phyloP scores from a whole-genome alignment of 1,140 invertebrate genomes.

The Berghia stephanieae region DNA sequence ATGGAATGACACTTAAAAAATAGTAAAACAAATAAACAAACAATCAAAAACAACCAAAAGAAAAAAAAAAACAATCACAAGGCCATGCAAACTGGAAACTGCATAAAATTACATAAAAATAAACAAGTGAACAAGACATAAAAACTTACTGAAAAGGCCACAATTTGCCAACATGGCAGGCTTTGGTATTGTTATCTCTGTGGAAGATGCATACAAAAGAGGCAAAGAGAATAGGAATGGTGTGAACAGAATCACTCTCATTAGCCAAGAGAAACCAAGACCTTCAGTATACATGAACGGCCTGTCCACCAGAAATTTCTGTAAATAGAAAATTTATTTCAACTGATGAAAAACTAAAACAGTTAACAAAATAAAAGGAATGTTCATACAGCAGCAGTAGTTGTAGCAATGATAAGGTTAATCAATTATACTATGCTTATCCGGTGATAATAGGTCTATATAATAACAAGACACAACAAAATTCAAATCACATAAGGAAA shows the following conservation, averaged over 20 bases:
- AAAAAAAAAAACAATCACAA: not conserved
- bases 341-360: too few relatives aligned
- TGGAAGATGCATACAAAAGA: conserved; percentile 14
- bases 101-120: not conserved
- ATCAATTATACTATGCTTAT: too few relatives aligned
- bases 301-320: not conserved
- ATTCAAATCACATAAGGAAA: too few relatives aligned
- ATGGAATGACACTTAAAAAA: too few relatives aligned
- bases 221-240: conserved; percentile 28
- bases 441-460: too few relatives aligned
- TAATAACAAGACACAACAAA: too few relatives aligned
- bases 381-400: too few relatives aligned
- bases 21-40: too few relatives aligned
- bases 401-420: too few relatives aligned
- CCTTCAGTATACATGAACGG: conserved; percentile 19
- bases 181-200: conserved; percentile 15
- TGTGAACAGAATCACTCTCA: conserved; percentile 21
- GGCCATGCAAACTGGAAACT: not conserved
- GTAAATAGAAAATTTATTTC: too few relatives aligned
- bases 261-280: conserved; percentile 26
- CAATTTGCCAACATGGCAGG: conserved; percentile 12
- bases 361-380: too few relatives aligned
- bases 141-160: conserved; percentile 22
- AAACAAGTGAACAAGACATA: not conserved
- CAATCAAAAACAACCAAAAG: too few relatives aligned